Evolutionary conservation across 30 jellyfish, hydroid and myxozoan species (phyloP).

Genomic region (Aurelia aurita): DNA sequence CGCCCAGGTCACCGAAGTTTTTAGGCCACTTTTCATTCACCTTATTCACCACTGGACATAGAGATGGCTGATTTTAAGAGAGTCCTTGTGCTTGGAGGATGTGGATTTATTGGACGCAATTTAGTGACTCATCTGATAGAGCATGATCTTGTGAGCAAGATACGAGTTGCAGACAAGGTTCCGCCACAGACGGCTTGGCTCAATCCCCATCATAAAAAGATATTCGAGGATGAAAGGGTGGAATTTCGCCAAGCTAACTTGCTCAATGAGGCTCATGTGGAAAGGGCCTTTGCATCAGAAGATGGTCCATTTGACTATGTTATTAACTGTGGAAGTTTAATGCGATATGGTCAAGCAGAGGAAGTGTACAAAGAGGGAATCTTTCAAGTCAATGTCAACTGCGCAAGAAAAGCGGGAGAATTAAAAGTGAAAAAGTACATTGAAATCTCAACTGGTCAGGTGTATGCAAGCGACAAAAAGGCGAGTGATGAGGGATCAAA

Average conservation of each 20-base stretch:
- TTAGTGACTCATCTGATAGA: slow-evolving; percentile 79
- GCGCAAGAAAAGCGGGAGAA: slow-evolving; percentile 91
- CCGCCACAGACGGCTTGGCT: slow-evolving; percentile 98
- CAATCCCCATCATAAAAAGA: slow-evolving; percentile 83
- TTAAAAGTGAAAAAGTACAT: slow-evolving; percentile 76
- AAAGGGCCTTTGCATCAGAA: slow-evolving; percentile 73
- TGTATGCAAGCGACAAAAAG: slow-evolving; percentile 91
- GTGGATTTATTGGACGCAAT: slow-evolving; percentile 97
- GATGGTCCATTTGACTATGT: slow-evolving; percentile 80
- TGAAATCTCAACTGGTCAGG: slow-evolving; percentile 92
- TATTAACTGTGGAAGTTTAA: slow-evolving; percentile 89
- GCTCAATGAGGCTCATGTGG: slow-evolving; percentile 88
- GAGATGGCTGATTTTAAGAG: slow-evolving; percentile 39
- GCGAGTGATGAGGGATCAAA: slow-evolving; percentile 86
- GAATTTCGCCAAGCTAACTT: slow-evolving; percentile 91
- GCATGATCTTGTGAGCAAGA: slow-evolving; percentile 72
- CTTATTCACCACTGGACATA: background rate
- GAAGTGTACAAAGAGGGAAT: slow-evolving; percentile 92
- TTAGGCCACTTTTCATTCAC: background rate
- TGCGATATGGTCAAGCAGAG: slow-evolving; percentile 91
- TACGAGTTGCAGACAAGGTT: slow-evolving; percentile 91
- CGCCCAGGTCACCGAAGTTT: background rate
- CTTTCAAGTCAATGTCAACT: slow-evolving; percentile 72
- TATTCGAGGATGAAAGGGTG: slow-evolving; percentile 82
- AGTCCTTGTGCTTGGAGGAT: slow-evolving; percentile 84